Evolutionary conservation across 2,113 vertebrate genomes (phyloP).

Genomic region (Pangasianodon hypophthalmus): DNA sequence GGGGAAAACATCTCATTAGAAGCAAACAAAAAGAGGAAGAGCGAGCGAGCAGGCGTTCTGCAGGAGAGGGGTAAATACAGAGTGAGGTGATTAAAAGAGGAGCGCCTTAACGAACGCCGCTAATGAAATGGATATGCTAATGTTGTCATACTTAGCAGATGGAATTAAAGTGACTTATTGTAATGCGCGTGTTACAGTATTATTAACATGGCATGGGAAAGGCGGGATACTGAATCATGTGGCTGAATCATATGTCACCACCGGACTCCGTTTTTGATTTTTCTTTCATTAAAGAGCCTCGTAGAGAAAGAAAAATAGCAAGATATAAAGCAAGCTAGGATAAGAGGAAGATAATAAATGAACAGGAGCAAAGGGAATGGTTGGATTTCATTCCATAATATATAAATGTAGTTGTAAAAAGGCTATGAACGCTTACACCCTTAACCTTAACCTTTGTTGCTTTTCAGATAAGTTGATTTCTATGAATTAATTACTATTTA

Average conservation of each 20-base stretch:
- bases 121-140: conserved; percentile 99
- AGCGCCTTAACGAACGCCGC: conserved; percentile 90
- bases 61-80: conserved; percentile 83
- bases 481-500: neutral
- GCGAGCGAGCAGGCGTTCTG: conserved; percentile 27
- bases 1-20: conserved; percentile 83
- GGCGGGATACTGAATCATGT: conserved; percentile 86
- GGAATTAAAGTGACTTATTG: conserved; percentile 99
- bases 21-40: conserved; percentile 78
- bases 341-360: neutral
- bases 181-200: conserved; percentile 98
- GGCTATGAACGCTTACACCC: neutral
- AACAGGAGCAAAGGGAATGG: neutral
- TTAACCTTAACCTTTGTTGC: neutral
- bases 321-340: neutral
- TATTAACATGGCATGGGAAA: conserved; percentile 91
- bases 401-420: neutral
- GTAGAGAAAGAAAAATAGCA: neutral
- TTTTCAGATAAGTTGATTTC: neutral
- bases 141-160: conserved; percentile 99
- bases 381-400: neutral
- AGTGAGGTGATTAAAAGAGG: conserved; percentile 97
- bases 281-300: conserved; percentile 26
- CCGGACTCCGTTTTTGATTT: conserved; percentile 4
- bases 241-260: conserved; percentile 62